Percentiles rank a stretch among this genome's conserved stretches.
phyloP scores from a whole-genome alignment of 2,113 vertebrate species.

The Anoura caudifer region DNA sequence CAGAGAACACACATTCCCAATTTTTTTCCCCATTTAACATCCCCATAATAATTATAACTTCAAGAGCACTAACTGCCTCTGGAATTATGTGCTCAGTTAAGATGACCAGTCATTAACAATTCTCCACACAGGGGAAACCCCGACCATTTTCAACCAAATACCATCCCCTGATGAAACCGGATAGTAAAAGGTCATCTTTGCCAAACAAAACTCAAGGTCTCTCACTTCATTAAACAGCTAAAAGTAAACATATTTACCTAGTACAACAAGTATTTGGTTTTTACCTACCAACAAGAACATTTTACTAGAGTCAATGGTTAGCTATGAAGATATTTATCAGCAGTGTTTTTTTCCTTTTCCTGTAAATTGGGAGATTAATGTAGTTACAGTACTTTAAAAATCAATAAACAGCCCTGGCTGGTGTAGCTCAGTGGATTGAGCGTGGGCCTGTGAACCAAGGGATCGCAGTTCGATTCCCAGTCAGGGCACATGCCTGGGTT shows the following conservation, averaged over 20 bases:
- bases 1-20: not conserved
- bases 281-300: slow-evolving; percentile 42
- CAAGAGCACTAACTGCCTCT: slow-evolving; percentile 6
- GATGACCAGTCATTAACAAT: not conserved
- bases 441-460: no score
- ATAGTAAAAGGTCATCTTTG: slow-evolving; percentile 64
- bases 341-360: not conserved
- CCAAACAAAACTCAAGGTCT: slow-evolving; percentile 74
- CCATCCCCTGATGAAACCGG: slow-evolving; percentile 63
- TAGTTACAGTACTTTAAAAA: not conserved
- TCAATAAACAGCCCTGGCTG: no score
- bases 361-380: slow-evolving; percentile 23
- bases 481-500: no score
- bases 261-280: slow-evolving; percentile 63
- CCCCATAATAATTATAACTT: not conserved
- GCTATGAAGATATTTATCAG: slow-evolving; percentile 48
- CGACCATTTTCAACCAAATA: slow-evolving; percentile 51
- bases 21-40: not conserved
- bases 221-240: slow-evolving; percentile 69
- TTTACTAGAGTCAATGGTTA: slow-evolving; percentile 45
- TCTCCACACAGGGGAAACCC: not conserved
- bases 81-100: slow-evolving; percentile 14
- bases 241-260: slow-evolving; percentile 66
- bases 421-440: no score
- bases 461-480: no score